Evolutionary conservation across 2,888 invertebrate species (phyloP), one percentile per base, ranked within the genome.

Genomic region (Phasia obesa): DNA sequence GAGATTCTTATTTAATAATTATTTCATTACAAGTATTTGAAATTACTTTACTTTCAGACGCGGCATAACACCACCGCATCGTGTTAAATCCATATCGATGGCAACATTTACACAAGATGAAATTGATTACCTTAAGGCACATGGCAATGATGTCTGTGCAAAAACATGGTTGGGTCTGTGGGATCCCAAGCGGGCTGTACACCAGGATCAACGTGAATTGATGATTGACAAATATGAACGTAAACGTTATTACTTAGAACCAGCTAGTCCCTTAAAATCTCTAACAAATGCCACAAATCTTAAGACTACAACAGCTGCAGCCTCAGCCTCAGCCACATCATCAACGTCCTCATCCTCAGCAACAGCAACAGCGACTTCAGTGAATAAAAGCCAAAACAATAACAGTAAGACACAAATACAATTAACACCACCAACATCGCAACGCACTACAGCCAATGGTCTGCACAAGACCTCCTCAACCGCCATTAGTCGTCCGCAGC

Each of bases 21-120:
- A 21, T 59, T 59, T 59, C 21, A 49, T 19, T 15, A 23, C 11
- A 21, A 13, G 19, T n/a, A n/a, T 51, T 23, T 55, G 21, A 55
- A 23, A 35, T 67, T 7, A 55, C 31, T 25, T 59, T 1, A 17
- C 17, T 44, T 95, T 65, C 93, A 99, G 99, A 91, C 95, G 99
- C 89, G 99, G 99, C 71, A 93, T 99, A 85, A 99, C 98, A 88
- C 99, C 99, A 84, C 99, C 99, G 86, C 99, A 99, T 92, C 94
- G 99, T 85, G 98, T 99, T 84, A 99, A 99, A 92, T 99, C 99
- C 69, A 98, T 99, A 89, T 98, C 98, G 44, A 99, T 99, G 98
- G 97, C 99, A 84, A 97, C 97, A 87, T 99, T 99, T 92, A 97
- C 97, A 80, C 94, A 95, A 87, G 99, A 99, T 88, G 99, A 99